Percentiles rank a stretch among this genome's conserved stretches.
Conservation (phyloP, 2,888 invertebrate species). For the Andrena flavipes region DNA sequence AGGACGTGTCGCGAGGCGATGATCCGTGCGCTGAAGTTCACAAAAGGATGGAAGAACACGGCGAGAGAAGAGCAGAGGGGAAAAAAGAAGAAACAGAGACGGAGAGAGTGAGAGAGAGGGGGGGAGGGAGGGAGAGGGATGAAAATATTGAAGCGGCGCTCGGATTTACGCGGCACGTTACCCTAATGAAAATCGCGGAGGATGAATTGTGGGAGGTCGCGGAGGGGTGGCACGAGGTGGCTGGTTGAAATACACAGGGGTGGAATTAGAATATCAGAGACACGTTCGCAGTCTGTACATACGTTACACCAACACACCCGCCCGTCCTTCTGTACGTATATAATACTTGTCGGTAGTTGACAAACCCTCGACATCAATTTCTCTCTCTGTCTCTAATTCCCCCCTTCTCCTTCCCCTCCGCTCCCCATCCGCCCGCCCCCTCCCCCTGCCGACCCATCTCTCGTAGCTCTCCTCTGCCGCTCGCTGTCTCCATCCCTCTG, state of each 20-base stretch:
- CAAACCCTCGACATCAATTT: slow-evolving; percentile 83
- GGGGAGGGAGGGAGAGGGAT: slow-evolving; percentile 17
- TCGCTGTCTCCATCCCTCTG: slow-evolving; percentile 47
- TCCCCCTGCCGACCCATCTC: slow-evolving; percentile 50
- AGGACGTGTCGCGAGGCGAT: slow-evolving; percentile 65
- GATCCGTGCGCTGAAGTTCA: slow-evolving; percentile 69
- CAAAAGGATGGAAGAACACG: slow-evolving; percentile 42
- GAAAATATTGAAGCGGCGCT: slow-evolving; percentile 63
- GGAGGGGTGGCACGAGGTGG: slow-evolving; percentile 37
- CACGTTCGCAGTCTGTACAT: slow-evolving; percentile 63
- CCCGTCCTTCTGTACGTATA: slow-evolving; percentile 69
- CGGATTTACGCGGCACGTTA: slow-evolving; percentile 78
- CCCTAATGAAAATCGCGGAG: slow-evolving; percentile 81
- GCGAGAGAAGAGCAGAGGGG: background rate
- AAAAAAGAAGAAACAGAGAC: slow-evolving; percentile 40
- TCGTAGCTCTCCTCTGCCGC: slow-evolving; percentile 41
- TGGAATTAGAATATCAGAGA: slow-evolving; percentile 79
- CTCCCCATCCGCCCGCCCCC: slow-evolving; percentile 21
- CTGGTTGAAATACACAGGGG: slow-evolving; percentile 68
- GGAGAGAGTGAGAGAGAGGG: slow-evolving; percentile 12
- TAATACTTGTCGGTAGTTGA: slow-evolving; percentile 81
- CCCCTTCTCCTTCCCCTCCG: slow-evolving; percentile 43
- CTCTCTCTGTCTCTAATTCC: slow-evolving; percentile 74
- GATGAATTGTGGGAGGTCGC: slow-evolving; percentile 59
- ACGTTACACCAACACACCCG: slow-evolving; percentile 57